Conservation (phyloP, 2,888 invertebrate species). For the Drosophila mulleri region DNA sequence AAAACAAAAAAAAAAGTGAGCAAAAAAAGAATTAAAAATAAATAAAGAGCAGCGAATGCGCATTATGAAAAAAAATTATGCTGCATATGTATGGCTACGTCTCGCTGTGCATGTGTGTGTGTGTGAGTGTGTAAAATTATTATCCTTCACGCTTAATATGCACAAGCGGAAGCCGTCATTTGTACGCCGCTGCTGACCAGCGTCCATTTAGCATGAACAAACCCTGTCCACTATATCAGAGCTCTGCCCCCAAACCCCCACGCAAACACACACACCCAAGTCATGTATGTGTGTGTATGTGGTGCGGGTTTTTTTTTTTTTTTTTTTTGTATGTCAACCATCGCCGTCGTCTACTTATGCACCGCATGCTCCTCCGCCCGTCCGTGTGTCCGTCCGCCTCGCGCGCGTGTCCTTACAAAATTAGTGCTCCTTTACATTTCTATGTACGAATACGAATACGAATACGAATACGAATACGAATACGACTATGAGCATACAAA, state of each 20-base stretch:
- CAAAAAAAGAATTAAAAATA: conserved; percentile 7
- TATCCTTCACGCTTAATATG: conserved; percentile 81
- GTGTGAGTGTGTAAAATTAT: conserved; percentile 67
- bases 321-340: conserved; percentile 57
- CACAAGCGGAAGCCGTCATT: conserved; percentile 81
- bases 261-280: conserved; percentile 4
- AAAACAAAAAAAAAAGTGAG: conserved; percentile 24
- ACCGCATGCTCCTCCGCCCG: conserved; percentile 58
- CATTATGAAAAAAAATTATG: conserved; percentile 54
- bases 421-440: conserved; percentile 74
- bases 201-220: conserved; percentile 70
- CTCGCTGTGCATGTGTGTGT: not conserved
- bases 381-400: conserved; percentile 33
- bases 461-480: conserved; percentile 16
- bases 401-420: conserved; percentile 73
- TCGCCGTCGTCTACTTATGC: conserved; percentile 69
- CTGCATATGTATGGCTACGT: conserved; percentile 14
- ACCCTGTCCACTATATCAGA: not conserved
- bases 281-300: conserved; percentile 12
- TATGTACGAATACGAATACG: conserved; percentile 50
- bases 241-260: not conserved
- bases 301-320: conserved; percentile 22
- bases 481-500: conserved; percentile 35
- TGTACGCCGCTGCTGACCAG: conserved; percentile 75
- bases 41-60: conserved; percentile 27